These are phyloP conservation scores for Drosophila sechellia DNA, from an alignment of 1,140 invertebrate genomes.

Conservation along the genomic window DNA sequence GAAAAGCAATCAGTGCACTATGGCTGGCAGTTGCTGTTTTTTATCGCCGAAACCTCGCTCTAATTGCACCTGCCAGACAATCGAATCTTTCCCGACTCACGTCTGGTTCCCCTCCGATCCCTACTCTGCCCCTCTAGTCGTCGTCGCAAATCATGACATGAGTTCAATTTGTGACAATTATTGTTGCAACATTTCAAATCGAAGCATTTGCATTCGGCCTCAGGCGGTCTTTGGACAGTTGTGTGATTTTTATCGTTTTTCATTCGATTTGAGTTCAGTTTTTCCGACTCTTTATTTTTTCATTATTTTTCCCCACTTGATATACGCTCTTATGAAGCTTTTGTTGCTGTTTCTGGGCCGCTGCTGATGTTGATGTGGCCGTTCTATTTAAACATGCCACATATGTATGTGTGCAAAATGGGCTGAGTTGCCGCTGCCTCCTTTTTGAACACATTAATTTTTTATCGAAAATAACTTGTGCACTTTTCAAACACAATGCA, in stretches of 20 bases:
- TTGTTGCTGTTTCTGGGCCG: slow-evolving; percentile 13
- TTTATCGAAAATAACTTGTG: slow-evolving; percentile 56
- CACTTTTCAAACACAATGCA: slow-evolving; percentile 45
- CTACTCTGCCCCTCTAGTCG: slow-evolving; percentile 3
- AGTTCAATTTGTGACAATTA: slow-evolving; percentile 70
- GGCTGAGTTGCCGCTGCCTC: slow-evolving; percentile 22
- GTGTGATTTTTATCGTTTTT: slow-evolving; percentile 64
- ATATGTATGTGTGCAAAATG: slow-evolving; percentile 36
- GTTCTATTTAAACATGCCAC: slow-evolving; percentile 44
- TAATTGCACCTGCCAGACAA: slow-evolving; percentile 64
- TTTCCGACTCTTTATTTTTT: slow-evolving; percentile 40
- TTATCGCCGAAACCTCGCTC: slow-evolving; percentile 28
- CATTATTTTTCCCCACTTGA: slow-evolving; percentile 47
- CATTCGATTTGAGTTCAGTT: slow-evolving; percentile 51
- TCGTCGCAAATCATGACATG: slow-evolving; percentile 65
- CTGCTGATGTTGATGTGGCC: slow-evolving; percentile 20
- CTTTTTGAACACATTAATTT: slow-evolving; percentile 17
- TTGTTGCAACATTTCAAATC: slow-evolving; percentile 67
- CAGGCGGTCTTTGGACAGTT: slow-evolving; percentile 53
- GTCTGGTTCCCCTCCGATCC: background rate
- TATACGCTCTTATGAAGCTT: slow-evolving; percentile 30
- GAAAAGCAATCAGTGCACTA: slow-evolving; percentile 32
- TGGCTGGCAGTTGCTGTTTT: slow-evolving; percentile 12
- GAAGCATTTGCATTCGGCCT: slow-evolving; percentile 64
- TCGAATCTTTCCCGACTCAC: slow-evolving; percentile 43